These are phyloP conservation scores for Halcyon malimbica DNA, from an alignment of 2,113 vertebrate genomes.

Conservation along the genomic window DNA sequence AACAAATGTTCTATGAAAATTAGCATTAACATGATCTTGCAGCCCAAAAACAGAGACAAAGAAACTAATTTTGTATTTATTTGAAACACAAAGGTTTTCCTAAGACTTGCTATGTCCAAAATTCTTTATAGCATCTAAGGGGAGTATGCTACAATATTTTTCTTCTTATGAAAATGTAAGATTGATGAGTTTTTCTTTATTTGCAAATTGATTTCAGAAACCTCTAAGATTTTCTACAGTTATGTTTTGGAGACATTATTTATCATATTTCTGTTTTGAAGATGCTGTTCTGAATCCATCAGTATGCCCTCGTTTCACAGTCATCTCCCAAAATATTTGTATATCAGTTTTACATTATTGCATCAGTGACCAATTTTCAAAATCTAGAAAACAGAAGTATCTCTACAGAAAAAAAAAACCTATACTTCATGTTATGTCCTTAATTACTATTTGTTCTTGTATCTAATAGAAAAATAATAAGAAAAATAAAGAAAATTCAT, in stretches of 20 bases:
- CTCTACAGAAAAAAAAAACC: neutral
- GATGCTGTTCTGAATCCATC: neutral
- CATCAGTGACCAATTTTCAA: neutral
- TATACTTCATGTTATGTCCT: neutral
- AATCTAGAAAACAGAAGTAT: conserved; percentile 10
- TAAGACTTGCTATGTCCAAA: neutral
- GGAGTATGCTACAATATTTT: neutral
- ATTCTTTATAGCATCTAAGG: neutral
- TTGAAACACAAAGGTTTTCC: neutral
- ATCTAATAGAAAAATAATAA: neutral
- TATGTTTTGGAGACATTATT: neutral
- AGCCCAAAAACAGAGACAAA: neutral
- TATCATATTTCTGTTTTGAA: conserved; percentile 29
- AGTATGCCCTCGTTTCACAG: neutral
- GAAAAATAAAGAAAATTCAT: conserved; percentile 9
- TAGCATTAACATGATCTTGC: neutral
- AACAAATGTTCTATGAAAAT: neutral
- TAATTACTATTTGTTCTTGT: neutral
- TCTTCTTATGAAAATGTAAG: neutral
- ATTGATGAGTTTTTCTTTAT: neutral
- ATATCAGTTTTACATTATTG: conserved; percentile 9
- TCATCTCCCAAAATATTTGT: neutral
- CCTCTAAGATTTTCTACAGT: neutral
- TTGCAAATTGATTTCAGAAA: conserved; percentile 37
- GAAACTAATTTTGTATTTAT: neutral